Evolutionary conservation across 2,113 vertebrate species (phyloP), one percentile per base, ranked within the genome.

Genomic region (Calonectris borealis): DNA sequence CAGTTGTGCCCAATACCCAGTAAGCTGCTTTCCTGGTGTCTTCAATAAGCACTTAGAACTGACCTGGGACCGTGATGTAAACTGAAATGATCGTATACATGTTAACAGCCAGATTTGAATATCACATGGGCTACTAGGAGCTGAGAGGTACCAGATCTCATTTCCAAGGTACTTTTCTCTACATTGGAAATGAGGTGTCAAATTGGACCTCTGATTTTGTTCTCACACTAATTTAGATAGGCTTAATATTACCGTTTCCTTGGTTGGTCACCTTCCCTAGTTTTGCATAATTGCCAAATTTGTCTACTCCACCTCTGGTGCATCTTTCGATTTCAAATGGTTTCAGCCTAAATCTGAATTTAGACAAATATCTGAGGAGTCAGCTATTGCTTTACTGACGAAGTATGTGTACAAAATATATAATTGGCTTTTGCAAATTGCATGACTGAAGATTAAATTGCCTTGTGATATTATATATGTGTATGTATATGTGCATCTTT

Each of bases 221-320:
- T 66, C 51, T 62, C 71, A 86, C 26, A 26, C 38, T 81, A 52
- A 90, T 92, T 83, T 57, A 83, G 72, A 93, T 24, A 75, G 60
- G 48, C 60, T 92, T 94, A 93, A 65, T 92, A 64, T 54, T 55
- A 55, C 42, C 49, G 25, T 83, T 93, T 94, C 79, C 86, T 78
- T 90, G 60, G 80, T 81, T 78, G 79, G 60, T 46, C 65, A 68
- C 76, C 83, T 88, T 86, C n/a, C 7, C 48, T 88, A 10, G n/a
- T 62, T 96, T 86, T 92, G 55, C 68, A 88, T 95, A 92, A 94
- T 86, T 92, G 69, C 38, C 65, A 78, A 78, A 91, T 92, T 88
- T 78, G 26, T 75, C 71, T 88, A 55, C 26, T 22, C 21, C 38
- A 81, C 71, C 51, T 94, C 60, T 78, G 29, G 26, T 10, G 3